phyloP scores from a whole-genome alignment of 2,888 invertebrate genomes.

The Agriopis aurantiaria region DNA sequence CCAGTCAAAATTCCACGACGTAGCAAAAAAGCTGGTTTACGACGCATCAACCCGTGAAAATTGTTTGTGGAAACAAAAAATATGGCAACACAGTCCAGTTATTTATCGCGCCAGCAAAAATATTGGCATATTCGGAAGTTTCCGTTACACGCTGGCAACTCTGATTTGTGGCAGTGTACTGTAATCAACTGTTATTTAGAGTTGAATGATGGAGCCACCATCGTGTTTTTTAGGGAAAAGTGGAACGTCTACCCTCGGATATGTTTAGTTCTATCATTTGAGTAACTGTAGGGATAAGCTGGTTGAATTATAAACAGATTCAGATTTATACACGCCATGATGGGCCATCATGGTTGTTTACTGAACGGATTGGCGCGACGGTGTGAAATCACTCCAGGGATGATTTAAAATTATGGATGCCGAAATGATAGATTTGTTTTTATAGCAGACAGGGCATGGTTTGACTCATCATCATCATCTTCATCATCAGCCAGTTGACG shows the following conservation, averaged over 20 bases:
- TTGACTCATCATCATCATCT: no score
- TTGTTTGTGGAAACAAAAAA: slow-evolving; percentile 52
- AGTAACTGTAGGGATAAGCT: not conserved
- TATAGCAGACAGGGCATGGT: no score
- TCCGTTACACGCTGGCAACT: slow-evolving; percentile 50
- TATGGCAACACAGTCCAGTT: slow-evolving; percentile 48
- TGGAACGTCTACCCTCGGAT: no score
- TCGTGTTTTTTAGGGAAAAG: not conserved
- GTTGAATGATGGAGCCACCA: not conserved
- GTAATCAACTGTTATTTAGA: not conserved
- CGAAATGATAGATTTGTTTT: not conserved
- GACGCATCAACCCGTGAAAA: slow-evolving; percentile 48
- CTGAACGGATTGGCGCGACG: slow-evolving; percentile 4
- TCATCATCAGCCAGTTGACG: no score
- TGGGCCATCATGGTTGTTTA: slow-evolving; percentile 33
- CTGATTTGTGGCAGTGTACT: slow-evolving; percentile 50
- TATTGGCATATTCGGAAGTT: slow-evolving; percentile 56
- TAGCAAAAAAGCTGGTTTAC: slow-evolving; percentile 27
- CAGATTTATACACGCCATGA: slow-evolving; percentile 36
- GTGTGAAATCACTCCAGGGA: not conserved
- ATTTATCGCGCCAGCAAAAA: slow-evolving; percentile 52
- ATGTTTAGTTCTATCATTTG: not conserved
- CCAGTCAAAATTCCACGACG: slow-evolving; percentile 1
- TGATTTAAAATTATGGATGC: not conserved
- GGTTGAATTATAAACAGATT: slow-evolving; percentile 37